Evolutionary conservation across 2,797 vertebrate genomes (phyloP), one percentile per base, ranked within the genome.

Genomic region (Enoplosus armatus): DNA sequence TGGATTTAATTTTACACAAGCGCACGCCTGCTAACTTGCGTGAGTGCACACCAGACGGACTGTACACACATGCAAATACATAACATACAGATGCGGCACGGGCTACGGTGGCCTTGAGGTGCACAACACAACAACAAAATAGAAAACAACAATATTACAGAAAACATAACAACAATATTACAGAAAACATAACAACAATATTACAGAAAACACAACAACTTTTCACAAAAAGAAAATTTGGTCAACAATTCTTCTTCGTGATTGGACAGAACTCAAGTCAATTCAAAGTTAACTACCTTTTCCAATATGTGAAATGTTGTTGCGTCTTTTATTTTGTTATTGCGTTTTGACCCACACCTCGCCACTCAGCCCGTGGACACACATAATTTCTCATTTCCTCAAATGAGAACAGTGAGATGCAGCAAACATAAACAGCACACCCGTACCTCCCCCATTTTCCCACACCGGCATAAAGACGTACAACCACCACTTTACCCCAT

Each of bases 1-100:
- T 91, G 90, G 72, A 91, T 90, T 93, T 93, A 87, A 94, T 93
- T 90, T 89, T 75, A 90, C 81, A 92, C 90, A 85, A 89, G 87
- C 33, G 22, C 53, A 81, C n/a, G 77, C 70, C 76, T 70, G 72
- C 62, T 77, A 79, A 77, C 55, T 84, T 86, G 79, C 59, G 69
- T 85, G 80, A 84, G 51, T 62, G 75, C 60, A 72, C 65, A 77
- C 59, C 48, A 81, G 85, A 72, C 58, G 33, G 53, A 62, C 37
- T 79, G 35, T 75, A 79, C 41, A 72, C 60, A 87, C 45, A 77
- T 39, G 35, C n/a, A 67, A 33, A 5, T n/a, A 48, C 26, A 67
- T 64, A n/a, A 66, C 51, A 79, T 39, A 35, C 26, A 69, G 22
- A 60, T 39, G 33, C 58, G 71, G n/a, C 8, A 43, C 22, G n/a